Evolutionary conservation across 2,113 vertebrate species (phyloP).

Genomic region (Apus apus): DNA sequence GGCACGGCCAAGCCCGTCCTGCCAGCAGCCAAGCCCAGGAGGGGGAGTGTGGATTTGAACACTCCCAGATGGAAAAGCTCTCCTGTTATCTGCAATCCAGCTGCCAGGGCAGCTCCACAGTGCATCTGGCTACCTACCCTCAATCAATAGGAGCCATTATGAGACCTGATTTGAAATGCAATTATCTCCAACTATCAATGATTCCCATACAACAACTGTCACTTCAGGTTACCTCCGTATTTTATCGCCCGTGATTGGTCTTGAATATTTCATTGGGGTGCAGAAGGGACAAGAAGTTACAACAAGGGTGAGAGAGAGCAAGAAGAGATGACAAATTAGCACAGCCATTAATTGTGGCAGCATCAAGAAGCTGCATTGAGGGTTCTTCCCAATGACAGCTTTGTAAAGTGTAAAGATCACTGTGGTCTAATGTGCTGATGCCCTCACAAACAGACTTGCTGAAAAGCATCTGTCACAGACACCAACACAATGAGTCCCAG

Average conservation of each 20-base stretch:
- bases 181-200: slow-evolving; percentile 58
- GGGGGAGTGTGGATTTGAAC: background rate
- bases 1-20: background rate
- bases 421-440: background rate
- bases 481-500: background rate
- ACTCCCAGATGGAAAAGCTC: background rate
- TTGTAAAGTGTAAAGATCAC: background rate
- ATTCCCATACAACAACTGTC: slow-evolving; percentile 6
- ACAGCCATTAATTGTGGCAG: slow-evolving; percentile 36
- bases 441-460: background rate
- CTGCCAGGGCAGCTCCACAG: background rate
- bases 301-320: background rate
- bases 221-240: background rate
- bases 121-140: background rate
- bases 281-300: background rate
- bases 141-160: slow-evolving; percentile 31
- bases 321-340: slow-evolving; percentile 37
- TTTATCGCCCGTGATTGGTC: background rate
- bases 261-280: slow-evolving; percentile 34
- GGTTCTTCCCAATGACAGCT: background rate
- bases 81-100: background rate
- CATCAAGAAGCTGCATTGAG: background rate
- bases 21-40: background rate
- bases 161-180: slow-evolving; percentile 36
- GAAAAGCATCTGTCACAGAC: background rate